A percentile compares a stretch with the other conserved stretches of the same genome.
Conservation (phyloP, 2,888 invertebrate genomes). For the Onchidella celtica region DNA sequence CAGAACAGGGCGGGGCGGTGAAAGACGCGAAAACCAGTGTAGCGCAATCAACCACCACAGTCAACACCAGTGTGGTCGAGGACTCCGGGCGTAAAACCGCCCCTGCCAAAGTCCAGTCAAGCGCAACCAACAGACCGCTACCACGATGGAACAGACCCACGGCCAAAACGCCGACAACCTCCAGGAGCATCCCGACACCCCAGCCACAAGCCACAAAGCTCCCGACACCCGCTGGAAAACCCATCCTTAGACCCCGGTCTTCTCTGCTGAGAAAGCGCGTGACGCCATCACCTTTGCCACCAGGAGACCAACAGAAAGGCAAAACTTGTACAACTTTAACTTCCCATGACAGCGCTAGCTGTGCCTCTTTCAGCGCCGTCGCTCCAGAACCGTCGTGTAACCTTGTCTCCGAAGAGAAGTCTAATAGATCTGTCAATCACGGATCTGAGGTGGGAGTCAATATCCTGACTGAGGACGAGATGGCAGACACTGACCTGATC, state of each 20-base stretch:
- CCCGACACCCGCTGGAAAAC: background rate
- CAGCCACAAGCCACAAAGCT: background rate
- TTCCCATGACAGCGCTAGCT: background rate
- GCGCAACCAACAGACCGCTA: too few species aligned
- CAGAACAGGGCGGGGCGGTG: background rate
- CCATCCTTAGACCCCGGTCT: too few species aligned
- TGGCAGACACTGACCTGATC: slow-evolving; percentile 28
- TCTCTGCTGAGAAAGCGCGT: background rate
- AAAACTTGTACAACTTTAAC: background rate
- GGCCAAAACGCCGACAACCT: background rate
- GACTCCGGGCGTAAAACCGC: background rate
- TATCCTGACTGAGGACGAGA: slow-evolving; percentile 36
- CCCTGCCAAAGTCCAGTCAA: background rate
- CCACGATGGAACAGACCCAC: background rate
- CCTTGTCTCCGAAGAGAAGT: background rate
- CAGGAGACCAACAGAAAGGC: background rate
- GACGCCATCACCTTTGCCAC: background rate
- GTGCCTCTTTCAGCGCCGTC: background rate
- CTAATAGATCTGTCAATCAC: background rate
- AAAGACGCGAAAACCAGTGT: background rate
- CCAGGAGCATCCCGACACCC: background rate
- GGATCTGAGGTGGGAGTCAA: background rate
- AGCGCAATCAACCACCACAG: background rate
- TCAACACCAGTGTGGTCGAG: background rate
- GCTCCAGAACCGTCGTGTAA: background rate